Conservation (phyloP, 2,888 invertebrate genomes). For the Volucella inanis region DNA sequence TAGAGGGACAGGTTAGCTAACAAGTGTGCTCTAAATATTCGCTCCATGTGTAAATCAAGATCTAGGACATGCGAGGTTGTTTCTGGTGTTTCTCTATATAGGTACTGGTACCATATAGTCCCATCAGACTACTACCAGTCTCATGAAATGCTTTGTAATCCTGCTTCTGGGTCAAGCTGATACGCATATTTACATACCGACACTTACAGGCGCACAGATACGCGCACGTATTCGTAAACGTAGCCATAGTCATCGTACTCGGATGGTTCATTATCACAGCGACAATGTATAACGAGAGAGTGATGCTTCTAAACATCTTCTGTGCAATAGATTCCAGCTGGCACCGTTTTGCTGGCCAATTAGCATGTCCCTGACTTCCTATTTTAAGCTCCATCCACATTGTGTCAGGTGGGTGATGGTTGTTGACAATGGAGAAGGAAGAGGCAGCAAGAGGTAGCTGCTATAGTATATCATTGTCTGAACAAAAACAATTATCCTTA, state of each 20-base stretch:
- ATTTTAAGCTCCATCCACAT: conserved; percentile 56
- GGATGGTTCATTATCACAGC: conserved; percentile 50
- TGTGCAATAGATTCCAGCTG: conserved; percentile 71
- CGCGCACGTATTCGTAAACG: conserved; percentile 5
- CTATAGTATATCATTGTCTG: conserved; percentile 56
- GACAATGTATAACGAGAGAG: conserved; percentile 61
- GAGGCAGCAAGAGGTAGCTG: not conserved
- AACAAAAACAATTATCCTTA: conserved; percentile 73
- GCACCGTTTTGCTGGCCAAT: conserved; percentile 71
- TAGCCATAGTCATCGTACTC: not conserved
- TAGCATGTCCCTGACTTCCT: conserved; percentile 74
- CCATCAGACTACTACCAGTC: not conserved
- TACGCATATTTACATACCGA: conserved; percentile 61
- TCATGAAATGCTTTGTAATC: conserved; percentile 18
- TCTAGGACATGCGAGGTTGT: conserved; percentile 42
- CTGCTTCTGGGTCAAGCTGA: conserved; percentile 63
- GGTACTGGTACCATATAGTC: too few relatives aligned
- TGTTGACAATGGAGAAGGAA: too few relatives aligned
- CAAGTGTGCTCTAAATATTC: conserved; percentile 56
- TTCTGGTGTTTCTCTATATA: not conserved
- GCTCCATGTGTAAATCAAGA: conserved; percentile 65
- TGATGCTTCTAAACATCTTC: conserved; percentile 68
- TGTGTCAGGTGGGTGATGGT: conserved; percentile 39
- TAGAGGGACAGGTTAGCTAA: conserved; percentile 6
- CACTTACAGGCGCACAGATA: conserved; percentile 30